A percentile compares a stretch with the other conserved stretches of the same genome.
Evolutionary conservation across 2,797 vertebrate genomes (phyloP).

Genomic region (Labroides dimidiatus): DNA sequence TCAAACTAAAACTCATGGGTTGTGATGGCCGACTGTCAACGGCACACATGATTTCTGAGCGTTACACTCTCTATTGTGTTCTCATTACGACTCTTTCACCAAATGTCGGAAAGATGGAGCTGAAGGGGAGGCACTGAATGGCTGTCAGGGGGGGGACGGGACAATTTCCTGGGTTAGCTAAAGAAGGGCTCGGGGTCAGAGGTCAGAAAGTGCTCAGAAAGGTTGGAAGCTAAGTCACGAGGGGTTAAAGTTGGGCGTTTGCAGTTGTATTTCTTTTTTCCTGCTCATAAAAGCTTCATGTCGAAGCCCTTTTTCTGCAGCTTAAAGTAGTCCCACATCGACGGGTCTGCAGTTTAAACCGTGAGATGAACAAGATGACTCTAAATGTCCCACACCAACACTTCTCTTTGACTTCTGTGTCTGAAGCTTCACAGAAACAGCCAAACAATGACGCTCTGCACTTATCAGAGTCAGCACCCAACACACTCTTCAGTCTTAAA

Average conservation of each 20-base stretch:
- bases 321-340: constrained; percentile 14
- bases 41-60: constrained; percentile 28
- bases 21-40: constrained; percentile 48
- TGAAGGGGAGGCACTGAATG: constrained; percentile 9
- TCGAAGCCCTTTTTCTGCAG: not conserved
- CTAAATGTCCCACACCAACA: not conserved
- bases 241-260: constrained; percentile 66
- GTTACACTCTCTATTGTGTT: constrained; percentile 43
- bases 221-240: constrained; percentile 59
- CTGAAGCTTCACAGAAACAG: not conserved
- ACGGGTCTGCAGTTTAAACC: not conserved
- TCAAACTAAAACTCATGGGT: constrained; percentile 42
- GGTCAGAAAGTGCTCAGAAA: constrained; percentile 59
- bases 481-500: constrained; percentile 27
- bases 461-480: not conserved
- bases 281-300: constrained; percentile 31
- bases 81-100: constrained; percentile 43
- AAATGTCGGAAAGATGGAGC: constrained; percentile 34
- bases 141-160: constrained; percentile 41
- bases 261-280: constrained; percentile 64
- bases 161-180: constrained; percentile 70
- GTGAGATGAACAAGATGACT: constrained; percentile 23
- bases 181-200: constrained; percentile 49
- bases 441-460: not conserved
- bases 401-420: not conserved